phyloP scores from a whole-genome alignment of 2,888 invertebrate species.

The Onthophagus sagittarius region DNA sequence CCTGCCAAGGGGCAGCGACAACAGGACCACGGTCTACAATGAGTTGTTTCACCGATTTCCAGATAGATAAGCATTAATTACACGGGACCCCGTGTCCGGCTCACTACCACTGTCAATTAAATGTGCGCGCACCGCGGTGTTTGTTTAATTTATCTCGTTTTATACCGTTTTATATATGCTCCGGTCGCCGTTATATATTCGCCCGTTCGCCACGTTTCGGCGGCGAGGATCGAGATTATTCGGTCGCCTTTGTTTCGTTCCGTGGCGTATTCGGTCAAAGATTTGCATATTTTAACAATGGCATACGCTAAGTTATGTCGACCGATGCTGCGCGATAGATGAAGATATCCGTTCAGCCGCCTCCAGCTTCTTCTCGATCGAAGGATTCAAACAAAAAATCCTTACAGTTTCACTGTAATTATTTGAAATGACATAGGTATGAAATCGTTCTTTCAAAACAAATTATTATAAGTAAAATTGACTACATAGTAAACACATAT shows the following conservation, averaged over 20 bases:
- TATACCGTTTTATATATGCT: slow-evolving; percentile 18
- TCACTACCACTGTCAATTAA: slow-evolving; percentile 47
- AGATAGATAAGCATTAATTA: slow-evolving; percentile 46
- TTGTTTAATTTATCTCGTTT: slow-evolving; percentile 40
- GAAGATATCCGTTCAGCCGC: slow-evolving; percentile 3
- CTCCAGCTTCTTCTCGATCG: slow-evolving; percentile 5
- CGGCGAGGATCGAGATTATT: slow-evolving; percentile 10
- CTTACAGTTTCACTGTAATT: no score
- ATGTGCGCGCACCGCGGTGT: slow-evolving; percentile 35
- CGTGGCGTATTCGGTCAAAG: slow-evolving; percentile 4
- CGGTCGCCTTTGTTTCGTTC: slow-evolving; percentile 6
- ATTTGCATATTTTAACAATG: slow-evolving; percentile 11
- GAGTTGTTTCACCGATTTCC: slow-evolving; percentile 39
- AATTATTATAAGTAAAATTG: no score
- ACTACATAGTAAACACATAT: no score
- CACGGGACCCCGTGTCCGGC: slow-evolving; percentile 38
- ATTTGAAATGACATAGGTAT: no score
- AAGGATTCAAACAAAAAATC: not conserved
- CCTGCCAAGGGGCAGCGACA: slow-evolving; percentile 2
- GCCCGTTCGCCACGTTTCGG: not conserved
- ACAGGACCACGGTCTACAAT: slow-evolving; percentile 24
- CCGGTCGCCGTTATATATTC: slow-evolving; percentile 13
- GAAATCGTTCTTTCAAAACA: no score
- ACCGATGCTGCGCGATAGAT: slow-evolving; percentile 1
- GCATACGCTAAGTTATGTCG: slow-evolving; percentile 7